Conservation (phyloP, 2,113 vertebrate genomes). For the Diadophis punctatus region DNA sequence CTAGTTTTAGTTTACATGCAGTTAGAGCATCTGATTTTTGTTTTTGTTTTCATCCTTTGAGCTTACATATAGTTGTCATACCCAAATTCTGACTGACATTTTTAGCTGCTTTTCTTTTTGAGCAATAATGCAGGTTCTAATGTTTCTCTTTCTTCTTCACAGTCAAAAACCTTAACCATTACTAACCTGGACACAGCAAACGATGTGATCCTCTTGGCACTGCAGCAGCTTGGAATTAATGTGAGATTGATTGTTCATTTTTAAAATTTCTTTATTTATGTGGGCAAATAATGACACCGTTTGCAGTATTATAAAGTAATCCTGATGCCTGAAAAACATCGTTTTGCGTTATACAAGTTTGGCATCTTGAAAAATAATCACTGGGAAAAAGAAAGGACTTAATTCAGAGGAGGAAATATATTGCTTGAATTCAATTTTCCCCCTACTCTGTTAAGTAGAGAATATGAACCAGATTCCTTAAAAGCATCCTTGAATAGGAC, state of each 20-base stretch:
- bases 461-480: not conserved
- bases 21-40: not conserved
- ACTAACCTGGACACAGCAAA: conserved; percentile 82
- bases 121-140: conserved; percentile 30
- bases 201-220: conserved; percentile 84
- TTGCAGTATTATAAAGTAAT: not conserved
- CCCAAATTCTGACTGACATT: not conserved
- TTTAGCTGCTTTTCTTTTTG: not conserved
- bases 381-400: not conserved
- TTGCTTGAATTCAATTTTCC: not conserved
- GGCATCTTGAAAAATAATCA: not conserved
- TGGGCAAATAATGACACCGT: not conserved
- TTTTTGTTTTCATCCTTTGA: conserved; percentile 10
- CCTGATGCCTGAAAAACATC: not conserved
- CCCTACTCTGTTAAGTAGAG: not conserved
- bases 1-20: not conserved
- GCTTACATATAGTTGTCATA: not conserved
- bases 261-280: no score
- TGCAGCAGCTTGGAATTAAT: conserved; percentile 85
- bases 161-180: conserved; percentile 90
- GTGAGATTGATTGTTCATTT: conserved; percentile 67
- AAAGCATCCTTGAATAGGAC: not conserved
- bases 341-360: not conserved
- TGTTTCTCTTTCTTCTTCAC: conserved; percentile 24
- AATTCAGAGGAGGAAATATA: not conserved